Base-by-base conservation (phyloP, 2,888 invertebrate genomes). In the Brachyopa scutellaris region DNA sequence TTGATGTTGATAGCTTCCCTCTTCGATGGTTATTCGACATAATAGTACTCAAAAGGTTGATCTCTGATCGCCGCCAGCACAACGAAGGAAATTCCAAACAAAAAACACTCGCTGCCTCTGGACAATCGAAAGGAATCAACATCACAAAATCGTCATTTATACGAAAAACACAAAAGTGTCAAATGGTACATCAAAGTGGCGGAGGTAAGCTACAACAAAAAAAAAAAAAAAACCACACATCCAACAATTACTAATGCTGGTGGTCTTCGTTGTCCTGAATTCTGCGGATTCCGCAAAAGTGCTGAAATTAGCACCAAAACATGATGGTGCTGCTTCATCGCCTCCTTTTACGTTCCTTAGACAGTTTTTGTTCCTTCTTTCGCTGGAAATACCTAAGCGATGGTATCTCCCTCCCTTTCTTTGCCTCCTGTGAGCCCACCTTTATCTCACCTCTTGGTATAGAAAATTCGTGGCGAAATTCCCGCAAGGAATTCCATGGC, bases 171-270 rank as follows among this genome's bases (percentile, higher is more conserved):
- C 70, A 53, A 70, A 88, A 88, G 88, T 88, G 88, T 88, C 88
- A 88, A 88, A 88, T 88, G 86, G 88, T 88, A 88, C 88, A 88
- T 88, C 88, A 88, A 88, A 88, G 88, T 88, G 87, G 87, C 88
- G 87, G 86, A 88, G 86, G 87, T 31, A 29, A 61, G 40, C 21
- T 15, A 49, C 13, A 33, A 8, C 8, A 15, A 49, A 59, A 19
- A 15, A 31, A n/a, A 51, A 69, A 73, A 73, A 61, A 73, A 59
- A 66, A 51, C 26, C 38, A 7, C n/a, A n/a, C n/a, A n/a, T n/a
- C n/a, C n/a, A 33, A 26, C 67, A 29, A 33, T 29, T 38, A 61
- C 17, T 38, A 59, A 15, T 45, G 51, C 61, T 11, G 77, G 70
- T 66, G 77, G 77, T 82, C 82, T 82, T 72, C 47, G 82, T 67